Evolutionary conservation across 2,797 vertebrate genomes (phyloP), one percentile per base, ranked within the genome.

Genomic region (Sebastes wilsoni): DNA sequence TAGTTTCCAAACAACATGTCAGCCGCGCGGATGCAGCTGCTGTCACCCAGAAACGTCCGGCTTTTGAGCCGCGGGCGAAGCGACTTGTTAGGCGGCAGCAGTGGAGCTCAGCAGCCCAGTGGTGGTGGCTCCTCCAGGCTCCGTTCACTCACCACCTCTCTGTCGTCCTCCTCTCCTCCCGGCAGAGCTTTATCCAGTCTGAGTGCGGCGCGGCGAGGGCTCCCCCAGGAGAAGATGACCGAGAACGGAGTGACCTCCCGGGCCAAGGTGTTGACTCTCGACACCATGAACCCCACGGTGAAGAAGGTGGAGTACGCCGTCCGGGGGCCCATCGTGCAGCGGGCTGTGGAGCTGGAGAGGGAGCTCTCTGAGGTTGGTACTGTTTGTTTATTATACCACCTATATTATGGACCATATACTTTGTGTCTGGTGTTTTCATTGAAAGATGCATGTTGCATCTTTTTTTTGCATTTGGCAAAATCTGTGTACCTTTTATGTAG

Each of bases 281-380:
- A 96, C 83, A 96, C 94, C 83, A 97, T 98, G 96, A 98, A 98
- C 94, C 95, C 96, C 25, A 94, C 92, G 2, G 93, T 98, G 42
- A 96, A 92, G 94, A 96, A 85, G 62, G 95, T 98, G 73, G 97
- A 98, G 84, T 98, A 98, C 5, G 97, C 97, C 0, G 97, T 98
- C 64, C 93, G 97, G 1, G 97, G 97, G 4, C 97, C 97, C 86
- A 97, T 98, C 3, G 96, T 98, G 72, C 93, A 94, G 78, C 95
- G 97, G 0, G 97, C 97, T 0, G 62, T 97, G 92, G 96, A 98
- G 94, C 95, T 98, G 90, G 97, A 98, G 93, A 95, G 91, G 86
- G 97, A 98, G 87, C 95, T 98, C 16, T 91, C 87, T 38, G 95
- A 98, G 97, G 97, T 98, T 85, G 2, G 90, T 87, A 12, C 14